These are phyloP conservation scores for Orchesella cincta DNA, from an alignment of 1,140 invertebrate species.

Conservation along the genomic window DNA sequence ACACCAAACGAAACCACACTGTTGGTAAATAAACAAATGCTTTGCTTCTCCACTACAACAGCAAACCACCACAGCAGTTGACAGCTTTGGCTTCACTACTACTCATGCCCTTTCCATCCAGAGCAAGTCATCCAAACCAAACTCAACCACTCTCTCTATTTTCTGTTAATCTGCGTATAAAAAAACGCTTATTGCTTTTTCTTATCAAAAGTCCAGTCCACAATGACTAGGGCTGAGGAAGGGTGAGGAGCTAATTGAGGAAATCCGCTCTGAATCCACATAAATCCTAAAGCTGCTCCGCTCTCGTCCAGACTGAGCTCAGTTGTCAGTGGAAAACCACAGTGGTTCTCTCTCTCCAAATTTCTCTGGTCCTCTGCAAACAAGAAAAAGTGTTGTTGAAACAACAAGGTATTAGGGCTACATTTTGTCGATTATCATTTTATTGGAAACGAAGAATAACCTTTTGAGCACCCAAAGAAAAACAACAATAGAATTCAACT, in stretches of 20 bases:
- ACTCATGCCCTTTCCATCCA: neutral
- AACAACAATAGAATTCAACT: too few species aligned
- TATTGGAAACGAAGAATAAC: neutral
- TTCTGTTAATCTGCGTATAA: constrained; percentile 8
- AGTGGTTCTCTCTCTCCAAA: too few species aligned
- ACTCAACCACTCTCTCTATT: neutral
- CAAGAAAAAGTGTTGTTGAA: constrained; percentile 1
- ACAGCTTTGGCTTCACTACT: neutral
- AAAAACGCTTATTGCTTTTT: constrained; percentile 24
- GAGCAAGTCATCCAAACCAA: too few species aligned
- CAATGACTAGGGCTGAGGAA: constrained; percentile 10
- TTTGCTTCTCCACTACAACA: neutral
- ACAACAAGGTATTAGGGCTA: neutral
- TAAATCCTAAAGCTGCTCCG: neutral
- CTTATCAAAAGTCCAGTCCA: neutral
- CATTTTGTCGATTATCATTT: neutral
- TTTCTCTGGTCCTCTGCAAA: too few species aligned
- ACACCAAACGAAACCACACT: neutral
- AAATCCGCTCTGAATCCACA: constrained; percentile 43
- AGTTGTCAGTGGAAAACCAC: neutral
- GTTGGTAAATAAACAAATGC: neutral
- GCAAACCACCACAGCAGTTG: neutral
- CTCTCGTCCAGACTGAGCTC: neutral
- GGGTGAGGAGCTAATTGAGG: constrained; percentile 43
- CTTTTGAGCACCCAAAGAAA: too few species aligned